Evolutionary conservation across 2,888 invertebrate species (phyloP).

Genomic region (Myopa testacea): DNA sequence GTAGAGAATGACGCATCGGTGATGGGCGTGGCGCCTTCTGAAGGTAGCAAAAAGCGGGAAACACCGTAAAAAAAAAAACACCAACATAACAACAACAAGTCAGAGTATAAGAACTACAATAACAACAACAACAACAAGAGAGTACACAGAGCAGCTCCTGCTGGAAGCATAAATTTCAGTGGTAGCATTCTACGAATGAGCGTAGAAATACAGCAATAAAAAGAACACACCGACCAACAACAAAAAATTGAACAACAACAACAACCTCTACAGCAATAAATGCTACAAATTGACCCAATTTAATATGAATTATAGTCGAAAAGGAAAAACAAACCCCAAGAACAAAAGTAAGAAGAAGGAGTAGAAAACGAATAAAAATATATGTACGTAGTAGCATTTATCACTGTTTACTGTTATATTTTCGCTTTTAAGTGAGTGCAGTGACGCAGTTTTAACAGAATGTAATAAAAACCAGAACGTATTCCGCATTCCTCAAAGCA

Average conservation of each 20-base stretch:
- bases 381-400: neutral
- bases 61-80: neutral
- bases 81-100: neutral
- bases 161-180: neutral
- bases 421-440: neutral
- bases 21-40: neutral
- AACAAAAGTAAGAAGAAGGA: neutral
- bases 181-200: neutral
- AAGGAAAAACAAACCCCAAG: neutral
- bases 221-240: neutral
- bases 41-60: neutral
- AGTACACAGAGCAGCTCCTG: neutral
- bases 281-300: constrained; percentile 14
- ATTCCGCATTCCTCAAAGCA: no score
- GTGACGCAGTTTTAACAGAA: neutral
- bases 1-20: no score
- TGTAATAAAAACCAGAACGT: no score
- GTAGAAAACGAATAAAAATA: neutral
- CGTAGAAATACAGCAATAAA: neutral
- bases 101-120: neutral
- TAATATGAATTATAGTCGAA: constrained; percentile 5
- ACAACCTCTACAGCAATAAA: neutral
- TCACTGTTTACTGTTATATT: neutral
- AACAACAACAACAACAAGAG: neutral
- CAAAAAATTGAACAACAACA: neutral